Conservation (phyloP, 2,113 vertebrate species). For the Probosciger aterrimus region DNA sequence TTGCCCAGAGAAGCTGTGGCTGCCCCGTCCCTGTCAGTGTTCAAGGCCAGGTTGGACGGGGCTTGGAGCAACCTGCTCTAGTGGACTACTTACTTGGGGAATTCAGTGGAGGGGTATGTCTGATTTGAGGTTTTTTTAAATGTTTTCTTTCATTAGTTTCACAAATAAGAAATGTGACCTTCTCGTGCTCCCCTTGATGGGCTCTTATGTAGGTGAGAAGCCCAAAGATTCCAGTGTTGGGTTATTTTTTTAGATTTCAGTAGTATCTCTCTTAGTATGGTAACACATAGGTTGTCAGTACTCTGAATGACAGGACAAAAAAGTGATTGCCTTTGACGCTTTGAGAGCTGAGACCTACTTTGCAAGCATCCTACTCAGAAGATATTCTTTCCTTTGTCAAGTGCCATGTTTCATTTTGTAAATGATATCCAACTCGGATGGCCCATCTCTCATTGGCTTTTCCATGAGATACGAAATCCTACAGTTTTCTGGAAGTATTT, state of each 20-base stretch:
- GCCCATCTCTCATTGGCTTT: not conserved
- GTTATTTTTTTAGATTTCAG: not conserved
- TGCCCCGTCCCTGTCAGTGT: not conserved
- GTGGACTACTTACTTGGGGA: not conserved
- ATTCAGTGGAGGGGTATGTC: not conserved
- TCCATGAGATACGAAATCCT: conserved; percentile 11
- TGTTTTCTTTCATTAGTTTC: not conserved
- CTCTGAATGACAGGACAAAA: not conserved
- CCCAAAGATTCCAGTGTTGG: not conserved
- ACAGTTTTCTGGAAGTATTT: not conserved
- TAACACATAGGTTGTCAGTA: not conserved
- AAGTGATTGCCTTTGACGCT: not conserved
- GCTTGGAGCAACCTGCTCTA: not conserved
- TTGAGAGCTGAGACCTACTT: not conserved
- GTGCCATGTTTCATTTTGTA: conserved; percentile 18
- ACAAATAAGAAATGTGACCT: not conserved
- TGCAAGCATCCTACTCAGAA: not conserved
- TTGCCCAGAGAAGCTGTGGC: not conserved
- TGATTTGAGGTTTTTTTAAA: not conserved
- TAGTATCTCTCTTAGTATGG: not conserved
- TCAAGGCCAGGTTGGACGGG: not conserved
- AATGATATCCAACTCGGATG: not conserved
- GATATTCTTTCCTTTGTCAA: not conserved
- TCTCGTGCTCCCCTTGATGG: not conserved
- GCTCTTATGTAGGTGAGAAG: not conserved